Evolutionary conservation across 2,888 invertebrate genomes (phyloP).

Genomic region (Tridacna gigas): DNA sequence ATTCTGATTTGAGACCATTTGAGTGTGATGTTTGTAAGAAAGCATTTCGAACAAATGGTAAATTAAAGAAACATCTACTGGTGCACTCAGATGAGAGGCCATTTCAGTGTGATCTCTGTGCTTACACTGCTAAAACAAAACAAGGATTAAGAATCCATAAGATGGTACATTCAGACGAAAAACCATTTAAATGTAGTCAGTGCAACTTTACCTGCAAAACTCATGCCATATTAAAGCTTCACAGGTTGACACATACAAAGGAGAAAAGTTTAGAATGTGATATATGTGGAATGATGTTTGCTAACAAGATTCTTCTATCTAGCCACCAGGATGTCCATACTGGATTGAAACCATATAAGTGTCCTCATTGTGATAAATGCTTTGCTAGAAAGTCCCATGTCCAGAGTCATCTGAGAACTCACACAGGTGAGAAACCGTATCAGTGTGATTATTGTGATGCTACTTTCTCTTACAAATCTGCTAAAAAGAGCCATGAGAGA

Average conservation of each 20-base stretch:
- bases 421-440: neutral
- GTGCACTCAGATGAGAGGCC: neutral
- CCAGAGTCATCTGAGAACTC: neutral
- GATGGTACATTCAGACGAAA: neutral
- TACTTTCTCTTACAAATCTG: neutral
- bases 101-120: constrained; percentile 2
- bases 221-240: neutral
- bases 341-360: constrained; percentile 21
- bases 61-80: neutral
- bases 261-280: constrained; percentile 10
- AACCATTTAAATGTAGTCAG: neutral
- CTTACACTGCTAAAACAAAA: neutral
- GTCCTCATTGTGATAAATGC: constrained; percentile 1
- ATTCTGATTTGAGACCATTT: neutral
- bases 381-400: constrained; percentile 10
- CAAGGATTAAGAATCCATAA: neutral
- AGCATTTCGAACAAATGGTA: neutral
- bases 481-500: neutral
- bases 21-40: neutral
- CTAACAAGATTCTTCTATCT: neutral
- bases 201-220: neutral
- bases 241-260: neutral
- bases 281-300: neutral
- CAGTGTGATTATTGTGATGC: neutral
- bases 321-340: neutral